Evolutionary conservation across 2,113 vertebrate species (phyloP).

Genomic region (Arenaria interpres): DNA sequence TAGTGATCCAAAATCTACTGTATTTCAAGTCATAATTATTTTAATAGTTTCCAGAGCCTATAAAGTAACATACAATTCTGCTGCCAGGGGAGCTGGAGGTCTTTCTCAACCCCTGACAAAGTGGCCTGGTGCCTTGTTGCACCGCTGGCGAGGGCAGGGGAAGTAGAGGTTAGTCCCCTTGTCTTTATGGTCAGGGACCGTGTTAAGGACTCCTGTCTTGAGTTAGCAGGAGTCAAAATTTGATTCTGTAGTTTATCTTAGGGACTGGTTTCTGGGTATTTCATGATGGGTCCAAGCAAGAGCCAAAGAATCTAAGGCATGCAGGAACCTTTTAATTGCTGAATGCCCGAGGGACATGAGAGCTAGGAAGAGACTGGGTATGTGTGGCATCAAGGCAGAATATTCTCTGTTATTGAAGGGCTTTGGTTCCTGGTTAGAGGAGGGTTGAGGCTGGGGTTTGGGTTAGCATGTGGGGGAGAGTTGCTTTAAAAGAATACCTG

Average conservation of each 20-base stretch:
- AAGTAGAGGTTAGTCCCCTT: neutral
- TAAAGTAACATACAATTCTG: neutral
- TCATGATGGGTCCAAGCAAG: neutral
- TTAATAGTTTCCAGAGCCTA: neutral
- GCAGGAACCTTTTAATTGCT: neutral
- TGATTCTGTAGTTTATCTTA: neutral
- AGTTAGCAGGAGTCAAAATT: neutral
- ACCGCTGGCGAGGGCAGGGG: neutral
- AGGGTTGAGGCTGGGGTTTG: neutral
- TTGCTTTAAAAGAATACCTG: neutral
- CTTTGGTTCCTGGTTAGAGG: neutral
- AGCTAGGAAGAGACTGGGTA: neutral
- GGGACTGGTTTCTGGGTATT: neutral
- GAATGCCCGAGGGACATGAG: neutral
- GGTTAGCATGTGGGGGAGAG: neutral
- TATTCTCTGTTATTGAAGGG: neutral
- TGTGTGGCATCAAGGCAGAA: neutral
- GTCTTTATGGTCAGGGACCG: accelerated
- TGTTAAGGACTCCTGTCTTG: neutral
- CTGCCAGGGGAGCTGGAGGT: neutral
- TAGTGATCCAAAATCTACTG: neutral
- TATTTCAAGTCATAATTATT: neutral
- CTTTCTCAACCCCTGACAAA: neutral
- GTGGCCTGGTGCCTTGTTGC: neutral
- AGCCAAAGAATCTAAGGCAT: neutral